Conservation (phyloP, 2,113 vertebrate genomes). For the Lepisosteus oculatus region DNA sequence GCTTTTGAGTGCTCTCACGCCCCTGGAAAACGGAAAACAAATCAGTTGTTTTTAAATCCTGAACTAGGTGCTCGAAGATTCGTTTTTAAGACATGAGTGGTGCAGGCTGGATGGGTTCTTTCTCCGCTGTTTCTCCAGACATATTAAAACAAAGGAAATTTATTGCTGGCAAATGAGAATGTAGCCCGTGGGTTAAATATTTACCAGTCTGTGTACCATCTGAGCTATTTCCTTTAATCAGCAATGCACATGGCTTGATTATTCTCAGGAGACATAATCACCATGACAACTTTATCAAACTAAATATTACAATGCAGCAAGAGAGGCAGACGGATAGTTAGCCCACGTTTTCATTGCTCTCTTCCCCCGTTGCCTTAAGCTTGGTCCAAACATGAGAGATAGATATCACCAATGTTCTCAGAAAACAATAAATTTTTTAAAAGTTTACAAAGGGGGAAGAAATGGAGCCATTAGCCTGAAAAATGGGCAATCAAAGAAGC, state of each 20-base stretch:
- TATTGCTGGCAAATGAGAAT: constrained; percentile 35
- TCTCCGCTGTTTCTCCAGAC: not conserved
- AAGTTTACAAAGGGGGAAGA: constrained; percentile 57
- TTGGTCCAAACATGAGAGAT: constrained; percentile 38
- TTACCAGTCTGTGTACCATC: constrained; percentile 65
- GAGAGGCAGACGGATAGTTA: constrained; percentile 50
- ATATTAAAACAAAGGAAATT: constrained; percentile 34
- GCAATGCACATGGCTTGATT: constrained; percentile 59
- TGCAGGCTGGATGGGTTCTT: not conserved
- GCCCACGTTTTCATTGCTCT: constrained; percentile 44
- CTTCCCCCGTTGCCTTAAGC: not conserved
- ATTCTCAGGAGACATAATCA: constrained; percentile 62
- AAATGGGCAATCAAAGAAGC: constrained; percentile 75
- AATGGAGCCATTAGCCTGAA: constrained; percentile 73
- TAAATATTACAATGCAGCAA: constrained; percentile 63
- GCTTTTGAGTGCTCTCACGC: not conserved
- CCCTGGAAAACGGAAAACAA: not conserved
- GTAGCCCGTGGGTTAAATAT: constrained; percentile 62
- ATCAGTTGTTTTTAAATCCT: not conserved
- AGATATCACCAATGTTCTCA: constrained; percentile 37
- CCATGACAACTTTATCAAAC: constrained; percentile 80
- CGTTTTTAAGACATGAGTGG: not conserved
- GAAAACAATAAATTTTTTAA: constrained; percentile 60
- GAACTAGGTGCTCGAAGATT: not conserved
- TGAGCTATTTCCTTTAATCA: constrained; percentile 69